Percentiles rank a stretch among this genome's conserved stretches.
These are phyloP conservation scores for Neuroterus valhalla DNA, from an alignment of 1,140 invertebrate species.

Conservation along the genomic window DNA sequence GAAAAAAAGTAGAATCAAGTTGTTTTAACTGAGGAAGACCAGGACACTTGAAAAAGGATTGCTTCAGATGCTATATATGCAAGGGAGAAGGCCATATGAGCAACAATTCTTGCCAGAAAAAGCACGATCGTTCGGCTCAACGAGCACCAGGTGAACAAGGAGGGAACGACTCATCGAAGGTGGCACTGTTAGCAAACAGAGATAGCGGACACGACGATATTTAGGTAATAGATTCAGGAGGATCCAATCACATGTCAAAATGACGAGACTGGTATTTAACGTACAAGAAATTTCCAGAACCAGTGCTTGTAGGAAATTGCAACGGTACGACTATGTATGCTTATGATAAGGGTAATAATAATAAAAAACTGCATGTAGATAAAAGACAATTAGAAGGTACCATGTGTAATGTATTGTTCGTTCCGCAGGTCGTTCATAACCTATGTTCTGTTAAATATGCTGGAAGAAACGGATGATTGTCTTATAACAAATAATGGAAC, in stretches of 20 bases:
- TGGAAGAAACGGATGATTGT: constrained; percentile 13
- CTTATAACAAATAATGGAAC: constrained; percentile 26
- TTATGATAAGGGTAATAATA: background rate
- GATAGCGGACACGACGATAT: background rate
- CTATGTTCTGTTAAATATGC: constrained; percentile 14
- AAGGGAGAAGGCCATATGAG: background rate
- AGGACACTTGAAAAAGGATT: too few species aligned
- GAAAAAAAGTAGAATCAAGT: background rate
- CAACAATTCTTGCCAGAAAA: background rate
- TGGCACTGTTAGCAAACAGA: background rate
- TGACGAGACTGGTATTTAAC: constrained; percentile 6
- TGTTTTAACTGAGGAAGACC: background rate
- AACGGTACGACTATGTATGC: background rate
- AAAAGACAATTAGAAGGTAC: background rate
- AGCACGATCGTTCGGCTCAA: background rate
- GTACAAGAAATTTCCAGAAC: constrained; percentile 8
- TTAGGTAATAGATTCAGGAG: too few species aligned
- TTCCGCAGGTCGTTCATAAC: background rate
- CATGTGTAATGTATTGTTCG: constrained; percentile 28
- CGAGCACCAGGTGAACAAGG: background rate
- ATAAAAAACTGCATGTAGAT: background rate
- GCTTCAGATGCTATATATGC: background rate
- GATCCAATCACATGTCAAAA: constrained; percentile 21
- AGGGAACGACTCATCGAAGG: too few species aligned
- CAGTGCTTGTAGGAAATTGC: too few species aligned